Conservation (phyloP, 2,888 invertebrate species). For the Rambutsinella grinnellia region DNA sequence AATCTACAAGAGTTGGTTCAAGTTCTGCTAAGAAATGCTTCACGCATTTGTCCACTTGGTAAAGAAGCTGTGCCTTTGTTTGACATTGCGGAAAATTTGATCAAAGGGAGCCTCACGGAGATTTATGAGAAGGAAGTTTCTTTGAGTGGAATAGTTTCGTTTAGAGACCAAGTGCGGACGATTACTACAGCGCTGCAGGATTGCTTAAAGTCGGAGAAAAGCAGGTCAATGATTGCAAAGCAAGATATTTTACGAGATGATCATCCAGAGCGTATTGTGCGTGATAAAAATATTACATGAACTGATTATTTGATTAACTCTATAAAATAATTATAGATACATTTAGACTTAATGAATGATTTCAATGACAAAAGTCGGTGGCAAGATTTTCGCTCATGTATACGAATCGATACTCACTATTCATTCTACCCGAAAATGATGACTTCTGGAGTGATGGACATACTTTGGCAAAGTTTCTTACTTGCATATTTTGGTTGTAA, state of each 20-base stretch:
- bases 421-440: conserved; percentile 14
- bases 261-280: no score
- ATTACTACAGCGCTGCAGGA: no score
- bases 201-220: no score
- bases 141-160: no score
- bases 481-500: conserved; percentile 31
- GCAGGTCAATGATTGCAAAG: no score
- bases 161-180: no score
- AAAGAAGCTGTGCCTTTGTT: conserved; percentile 5
- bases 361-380: conserved; percentile 1
- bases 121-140: conserved; percentile 20
- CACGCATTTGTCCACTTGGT: conserved; percentile 18
- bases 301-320: no score
- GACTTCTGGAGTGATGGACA: conserved; percentile 3
- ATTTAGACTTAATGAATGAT: conserved; percentile 9
- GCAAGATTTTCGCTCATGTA: conserved; percentile 22
- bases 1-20: conserved; percentile 10
- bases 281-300: no score
- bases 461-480: conserved; percentile 39
- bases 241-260: no score
- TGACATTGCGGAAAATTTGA: background rate
- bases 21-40: conserved; percentile 6
- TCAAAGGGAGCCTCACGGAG: background rate
- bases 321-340: conserved; percentile 27
- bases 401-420: conserved; percentile 11